Percentiles rank a stretch among this genome's conserved stretches.
Conservation (phyloP, 2,113 vertebrate species). For the Bubo scandiacus region DNA sequence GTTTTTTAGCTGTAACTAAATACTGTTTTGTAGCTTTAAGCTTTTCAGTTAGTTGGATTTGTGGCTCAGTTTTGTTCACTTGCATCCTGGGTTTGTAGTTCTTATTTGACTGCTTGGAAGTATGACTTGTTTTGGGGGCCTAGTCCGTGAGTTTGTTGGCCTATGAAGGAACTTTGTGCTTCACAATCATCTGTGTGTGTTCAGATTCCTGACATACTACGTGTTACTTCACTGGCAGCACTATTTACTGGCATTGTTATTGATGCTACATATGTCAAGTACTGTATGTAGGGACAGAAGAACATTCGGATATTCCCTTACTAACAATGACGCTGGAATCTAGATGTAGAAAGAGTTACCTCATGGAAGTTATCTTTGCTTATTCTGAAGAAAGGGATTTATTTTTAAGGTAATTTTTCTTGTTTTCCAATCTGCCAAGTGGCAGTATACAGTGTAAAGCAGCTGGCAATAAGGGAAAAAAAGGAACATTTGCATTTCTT, state of each 20-base stretch:
- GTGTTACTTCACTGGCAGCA: neutral
- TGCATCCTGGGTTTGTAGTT: neutral
- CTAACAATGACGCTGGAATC: neutral
- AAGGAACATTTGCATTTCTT: neutral
- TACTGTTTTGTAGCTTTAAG: neutral
- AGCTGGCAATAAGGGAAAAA: neutral
- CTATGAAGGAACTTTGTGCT: neutral
- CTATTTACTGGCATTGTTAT: neutral
- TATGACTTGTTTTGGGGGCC: neutral
- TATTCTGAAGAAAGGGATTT: neutral
- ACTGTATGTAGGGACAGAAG: neutral
- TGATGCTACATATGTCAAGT: too few species aligned
- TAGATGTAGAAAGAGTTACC: neutral
- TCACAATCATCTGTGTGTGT: rapidly evolving
- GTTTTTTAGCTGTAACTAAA: neutral
- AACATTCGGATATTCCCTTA: rapidly evolving
- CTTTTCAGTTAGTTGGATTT: neutral
- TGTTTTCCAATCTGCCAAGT: neutral
- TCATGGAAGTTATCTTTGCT: neutral
- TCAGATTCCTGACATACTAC: neutral
- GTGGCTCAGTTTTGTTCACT: neutral
- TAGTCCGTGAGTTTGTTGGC: neutral
- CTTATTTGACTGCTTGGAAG: neutral
- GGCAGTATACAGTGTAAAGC: neutral
- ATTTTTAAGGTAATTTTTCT: neutral